A percentile compares a stretch with the other conserved stretches of the same genome.
These are phyloP conservation scores for Scaptomyza graminum DNA, from an alignment of 1,140 invertebrate species.

Conservation along the genomic window DNA sequence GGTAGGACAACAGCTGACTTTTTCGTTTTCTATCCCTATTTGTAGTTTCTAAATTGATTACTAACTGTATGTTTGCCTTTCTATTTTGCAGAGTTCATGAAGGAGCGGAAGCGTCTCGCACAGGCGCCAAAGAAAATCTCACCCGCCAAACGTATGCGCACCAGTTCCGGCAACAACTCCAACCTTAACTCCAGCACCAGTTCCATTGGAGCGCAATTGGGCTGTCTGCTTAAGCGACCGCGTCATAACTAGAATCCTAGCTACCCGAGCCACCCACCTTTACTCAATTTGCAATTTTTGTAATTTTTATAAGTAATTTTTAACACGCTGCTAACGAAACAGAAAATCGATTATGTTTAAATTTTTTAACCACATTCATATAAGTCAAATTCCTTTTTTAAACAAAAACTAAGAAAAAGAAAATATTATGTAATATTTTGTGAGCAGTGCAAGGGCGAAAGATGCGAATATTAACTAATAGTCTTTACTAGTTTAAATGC, in stretches of 20 bases:
- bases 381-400: background rate
- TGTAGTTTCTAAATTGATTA: slow-evolving; percentile 43
- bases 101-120: slow-evolving; percentile 80
- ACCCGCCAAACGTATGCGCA: slow-evolving; percentile 74
- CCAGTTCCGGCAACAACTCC: slow-evolving; percentile 51
- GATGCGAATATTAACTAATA: slow-evolving; percentile 81
- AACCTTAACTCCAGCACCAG: slow-evolving; percentile 21
- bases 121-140: slow-evolving; percentile 82
- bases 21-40: slow-evolving; percentile 33
- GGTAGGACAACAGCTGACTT: slow-evolving; percentile 63
- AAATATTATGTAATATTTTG: slow-evolving; percentile 16
- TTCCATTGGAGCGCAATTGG: slow-evolving; percentile 44
- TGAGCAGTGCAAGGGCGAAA: slow-evolving; percentile 78
- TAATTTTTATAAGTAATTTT: slow-evolving; percentile 69
- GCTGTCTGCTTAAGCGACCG: slow-evolving; percentile 56
- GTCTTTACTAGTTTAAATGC: slow-evolving; percentile 56
- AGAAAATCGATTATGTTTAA: slow-evolving; percentile 25
- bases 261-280: background rate
- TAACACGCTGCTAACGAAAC: slow-evolving; percentile 51
- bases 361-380: slow-evolving; percentile 50
- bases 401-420: background rate
- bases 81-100: slow-evolving; percentile 81
- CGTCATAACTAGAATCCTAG: slow-evolving; percentile 48
- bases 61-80: slow-evolving; percentile 38
- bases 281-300: slow-evolving; percentile 58